These are phyloP conservation scores for Tonatia bakeri DNA, from an alignment of 2,113 vertebrate species.

Conservation along the genomic window DNA sequence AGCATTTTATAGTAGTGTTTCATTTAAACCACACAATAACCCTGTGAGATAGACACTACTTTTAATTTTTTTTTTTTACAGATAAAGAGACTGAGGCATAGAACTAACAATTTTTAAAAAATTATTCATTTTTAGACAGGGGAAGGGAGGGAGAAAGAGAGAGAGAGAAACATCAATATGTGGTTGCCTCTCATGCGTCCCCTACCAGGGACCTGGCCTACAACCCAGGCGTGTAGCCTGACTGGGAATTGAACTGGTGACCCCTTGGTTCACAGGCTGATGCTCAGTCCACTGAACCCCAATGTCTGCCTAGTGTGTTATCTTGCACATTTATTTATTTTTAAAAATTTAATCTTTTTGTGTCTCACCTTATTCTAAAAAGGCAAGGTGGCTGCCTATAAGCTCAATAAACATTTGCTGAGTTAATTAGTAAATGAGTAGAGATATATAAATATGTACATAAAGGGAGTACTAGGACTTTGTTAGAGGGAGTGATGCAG, in stretches of 20 bases:
- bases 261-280: too few species aligned
- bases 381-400: not conserved
- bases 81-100: not conserved
- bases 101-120: not conserved
- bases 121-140: too few species aligned
- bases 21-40: slow-evolving; percentile 15
- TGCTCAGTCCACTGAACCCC: not conserved
- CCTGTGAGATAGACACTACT: not conserved
- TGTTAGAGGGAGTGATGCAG: slow-evolving; percentile 31
- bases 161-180: too few species aligned
- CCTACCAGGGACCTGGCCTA: too few species aligned
- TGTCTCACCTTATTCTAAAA: slow-evolving; percentile 15
- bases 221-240: too few species aligned
- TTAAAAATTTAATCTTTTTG: not conserved
- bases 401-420: slow-evolving; percentile 38
- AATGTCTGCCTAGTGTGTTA: not conserved
- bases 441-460: not conserved
- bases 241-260: too few species aligned
- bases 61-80: slow-evolving; percentile 45
- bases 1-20: not conserved
- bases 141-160: too few species aligned
- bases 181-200: too few species aligned
- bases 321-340: slow-evolving; percentile 13
- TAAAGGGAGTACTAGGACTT: not conserved
- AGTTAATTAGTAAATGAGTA: slow-evolving; percentile 23